Evolutionary conservation across 2,888 invertebrate species (phyloP).

Genomic region (Drosophila putrida): DNA sequence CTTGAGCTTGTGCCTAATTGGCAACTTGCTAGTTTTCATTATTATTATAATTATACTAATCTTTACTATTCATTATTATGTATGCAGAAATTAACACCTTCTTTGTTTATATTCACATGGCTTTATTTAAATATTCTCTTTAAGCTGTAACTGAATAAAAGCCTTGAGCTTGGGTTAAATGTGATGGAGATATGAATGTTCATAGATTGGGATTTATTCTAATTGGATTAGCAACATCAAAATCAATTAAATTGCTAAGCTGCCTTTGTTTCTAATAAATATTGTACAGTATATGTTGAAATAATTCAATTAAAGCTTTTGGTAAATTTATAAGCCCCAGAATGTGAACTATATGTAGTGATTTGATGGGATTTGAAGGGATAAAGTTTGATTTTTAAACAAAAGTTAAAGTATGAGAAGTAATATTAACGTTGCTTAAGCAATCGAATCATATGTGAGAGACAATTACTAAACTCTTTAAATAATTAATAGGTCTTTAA

Average conservation of each 20-base stretch:
- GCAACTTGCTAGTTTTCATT: neutral
- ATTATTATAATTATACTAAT: slow-evolving; percentile 18
- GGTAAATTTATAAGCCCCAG: neutral
- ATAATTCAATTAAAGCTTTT: neutral
- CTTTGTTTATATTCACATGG: slow-evolving; percentile 13
- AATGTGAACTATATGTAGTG: too few species aligned
- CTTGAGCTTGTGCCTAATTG: slow-evolving; percentile 10
- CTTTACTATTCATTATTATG: slow-evolving; percentile 20
- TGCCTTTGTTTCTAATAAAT: neutral
- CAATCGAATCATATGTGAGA: too few species aligned
- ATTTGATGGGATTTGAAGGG: too few species aligned
- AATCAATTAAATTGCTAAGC: slow-evolving; percentile 12
- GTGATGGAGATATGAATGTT: slow-evolving; percentile 3
- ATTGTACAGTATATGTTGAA: neutral
- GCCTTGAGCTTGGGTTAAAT: slow-evolving; percentile 1
- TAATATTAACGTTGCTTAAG: too few species aligned
- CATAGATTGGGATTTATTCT: neutral
- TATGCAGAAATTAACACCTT: slow-evolving; percentile 19
- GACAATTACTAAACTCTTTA: too few species aligned
- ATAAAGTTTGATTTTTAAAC: too few species aligned
- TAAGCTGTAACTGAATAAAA: neutral
- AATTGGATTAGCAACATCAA: slow-evolving; percentile 16
- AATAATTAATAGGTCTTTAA: too few species aligned
- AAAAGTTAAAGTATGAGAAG: neutral
- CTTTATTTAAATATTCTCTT: slow-evolving; percentile 2